phyloP scores from a whole-genome alignment of 2,113 vertebrate genomes.

The Pao palembangensis region DNA sequence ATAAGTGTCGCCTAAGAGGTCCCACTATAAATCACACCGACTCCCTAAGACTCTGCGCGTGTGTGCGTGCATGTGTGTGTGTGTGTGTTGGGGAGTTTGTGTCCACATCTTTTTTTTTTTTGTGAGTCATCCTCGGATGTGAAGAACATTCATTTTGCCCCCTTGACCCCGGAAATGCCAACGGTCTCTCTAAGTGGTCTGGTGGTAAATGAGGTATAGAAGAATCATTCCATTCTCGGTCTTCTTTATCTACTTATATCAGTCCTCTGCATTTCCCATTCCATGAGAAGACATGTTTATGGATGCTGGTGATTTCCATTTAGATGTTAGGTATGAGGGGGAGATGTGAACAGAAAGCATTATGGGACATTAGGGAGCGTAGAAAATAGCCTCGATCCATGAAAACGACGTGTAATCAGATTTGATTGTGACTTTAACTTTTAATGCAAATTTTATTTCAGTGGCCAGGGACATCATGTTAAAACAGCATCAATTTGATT shows the following conservation, averaged over 20 bases:
- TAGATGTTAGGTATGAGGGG: constrained; percentile 41
- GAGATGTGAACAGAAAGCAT: constrained; percentile 35
- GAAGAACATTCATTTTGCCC: constrained; percentile 62
- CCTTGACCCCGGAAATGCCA: constrained; percentile 76
- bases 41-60: constrained; percentile 15
- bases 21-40: constrained; percentile 57
- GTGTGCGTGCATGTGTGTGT: constrained; percentile 6
- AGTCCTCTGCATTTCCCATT: constrained; percentile 64
- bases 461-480: neutral
- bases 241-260: constrained; percentile 68
- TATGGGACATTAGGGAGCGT: constrained; percentile 12
- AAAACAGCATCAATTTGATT: constrained; percentile 3
- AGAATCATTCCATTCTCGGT: constrained; percentile 55
- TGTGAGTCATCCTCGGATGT: constrained; percentile 56
- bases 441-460: constrained; percentile 7
- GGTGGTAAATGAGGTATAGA: constrained; percentile 78
- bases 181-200: constrained; percentile 70
- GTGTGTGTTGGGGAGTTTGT: constrained; percentile 3
- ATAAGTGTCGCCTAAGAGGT: constrained; percentile 57
- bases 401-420: constrained; percentile 13
- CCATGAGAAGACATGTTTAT: constrained; percentile 68
- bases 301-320: constrained; percentile 54
- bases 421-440: constrained; percentile 16
- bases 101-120: constrained; percentile 30
- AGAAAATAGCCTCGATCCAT: constrained; percentile 29